Evolutionary conservation across 2,113 vertebrate species (phyloP).

Genomic region (Microtus montanus): DNA sequence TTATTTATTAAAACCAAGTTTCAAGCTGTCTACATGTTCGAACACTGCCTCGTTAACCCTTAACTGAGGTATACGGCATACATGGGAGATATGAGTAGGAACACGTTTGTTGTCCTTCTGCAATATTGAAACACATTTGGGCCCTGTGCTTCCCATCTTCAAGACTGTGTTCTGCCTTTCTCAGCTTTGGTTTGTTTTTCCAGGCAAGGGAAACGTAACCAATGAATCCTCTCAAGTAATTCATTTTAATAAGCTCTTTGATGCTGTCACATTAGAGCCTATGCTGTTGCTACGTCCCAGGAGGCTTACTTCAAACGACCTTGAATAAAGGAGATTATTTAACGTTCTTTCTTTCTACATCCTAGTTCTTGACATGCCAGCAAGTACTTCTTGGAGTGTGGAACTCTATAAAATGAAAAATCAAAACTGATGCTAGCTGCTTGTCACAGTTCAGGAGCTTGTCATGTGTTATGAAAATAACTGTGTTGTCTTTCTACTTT

Average conservation of each 20-base stretch:
- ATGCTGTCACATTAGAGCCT: constrained; percentile 45
- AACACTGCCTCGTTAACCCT: constrained; percentile 6
- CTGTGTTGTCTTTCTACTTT: background rate
- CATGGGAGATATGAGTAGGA: constrained; percentile 39
- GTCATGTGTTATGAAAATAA: background rate
- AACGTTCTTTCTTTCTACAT: background rate
- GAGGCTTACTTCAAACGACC: constrained; percentile 41
- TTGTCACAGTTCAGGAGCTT: background rate
- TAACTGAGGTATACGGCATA: background rate
- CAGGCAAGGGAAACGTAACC: constrained; percentile 41
- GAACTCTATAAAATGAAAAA: background rate
- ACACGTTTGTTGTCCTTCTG: constrained; percentile 20
- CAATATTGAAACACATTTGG: background rate
- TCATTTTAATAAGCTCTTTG: constrained; percentile 57
- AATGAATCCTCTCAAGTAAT: constrained; percentile 53
- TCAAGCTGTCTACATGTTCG: constrained; percentile 10
- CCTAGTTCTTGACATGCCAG: background rate
- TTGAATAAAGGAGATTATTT: constrained; percentile 8
- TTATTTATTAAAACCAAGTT: constrained; percentile 22
- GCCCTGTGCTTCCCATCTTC: background rate
- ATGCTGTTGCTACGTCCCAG: background rate
- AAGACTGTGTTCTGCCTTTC: constrained; percentile 51
- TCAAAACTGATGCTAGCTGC: background rate
- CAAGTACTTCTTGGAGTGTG: background rate
- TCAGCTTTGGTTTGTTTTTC: constrained; percentile 59